A percentile compares a stretch with the other conserved stretches of the same genome.
Evolutionary conservation across 2,797 vertebrate genomes (phyloP).

Genomic region (Bovichtus variegatus): DNA sequence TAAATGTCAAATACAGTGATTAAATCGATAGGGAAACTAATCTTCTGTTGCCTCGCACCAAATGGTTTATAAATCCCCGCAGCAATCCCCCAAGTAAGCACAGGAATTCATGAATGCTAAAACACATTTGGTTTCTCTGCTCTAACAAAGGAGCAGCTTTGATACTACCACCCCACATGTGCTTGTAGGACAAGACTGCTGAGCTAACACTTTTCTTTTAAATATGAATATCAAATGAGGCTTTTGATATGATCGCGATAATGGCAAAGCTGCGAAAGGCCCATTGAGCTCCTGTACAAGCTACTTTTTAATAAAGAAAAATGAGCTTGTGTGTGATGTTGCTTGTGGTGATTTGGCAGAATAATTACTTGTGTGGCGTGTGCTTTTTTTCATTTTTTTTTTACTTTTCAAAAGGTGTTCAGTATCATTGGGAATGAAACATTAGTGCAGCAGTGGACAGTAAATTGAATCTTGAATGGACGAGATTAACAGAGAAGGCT

Average conservation of each 20-base stretch:
- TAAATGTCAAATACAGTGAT: slow-evolving; percentile 68
- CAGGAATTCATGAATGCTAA: slow-evolving; percentile 74
- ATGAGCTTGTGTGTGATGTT: slow-evolving; percentile 19
- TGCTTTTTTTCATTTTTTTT: neutral
- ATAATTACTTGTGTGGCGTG: slow-evolving; percentile 2
- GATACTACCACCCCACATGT: slow-evolving; percentile 57
- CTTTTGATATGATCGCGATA: slow-evolving; percentile 61
- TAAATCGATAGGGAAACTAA: slow-evolving; percentile 66
- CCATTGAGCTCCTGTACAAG: slow-evolving; percentile 28
- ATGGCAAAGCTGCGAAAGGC: slow-evolving; percentile 30
- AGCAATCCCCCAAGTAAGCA: slow-evolving; percentile 71
- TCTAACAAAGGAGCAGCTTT: slow-evolving; percentile 70
- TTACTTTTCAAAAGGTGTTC: slow-evolving; percentile 22
- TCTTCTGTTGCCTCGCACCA: slow-evolving; percentile 72
- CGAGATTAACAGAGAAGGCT: slow-evolving; percentile 50
- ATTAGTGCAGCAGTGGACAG: slow-evolving; percentile 20
- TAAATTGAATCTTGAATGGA: slow-evolving; percentile 52
- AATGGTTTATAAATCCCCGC: slow-evolving; percentile 75
- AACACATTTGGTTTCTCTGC: slow-evolving; percentile 59
- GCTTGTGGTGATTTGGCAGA: slow-evolving; percentile 5
- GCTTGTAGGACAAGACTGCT: slow-evolving; percentile 67
- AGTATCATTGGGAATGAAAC: slow-evolving; percentile 33
- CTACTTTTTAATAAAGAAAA: slow-evolving; percentile 32
- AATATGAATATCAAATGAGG: slow-evolving; percentile 76
- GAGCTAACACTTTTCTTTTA: slow-evolving; percentile 69